These are phyloP conservation scores for Pachymerium ferrugineum DNA, from an alignment of 2,888 invertebrate species.

Conservation along the genomic window DNA sequence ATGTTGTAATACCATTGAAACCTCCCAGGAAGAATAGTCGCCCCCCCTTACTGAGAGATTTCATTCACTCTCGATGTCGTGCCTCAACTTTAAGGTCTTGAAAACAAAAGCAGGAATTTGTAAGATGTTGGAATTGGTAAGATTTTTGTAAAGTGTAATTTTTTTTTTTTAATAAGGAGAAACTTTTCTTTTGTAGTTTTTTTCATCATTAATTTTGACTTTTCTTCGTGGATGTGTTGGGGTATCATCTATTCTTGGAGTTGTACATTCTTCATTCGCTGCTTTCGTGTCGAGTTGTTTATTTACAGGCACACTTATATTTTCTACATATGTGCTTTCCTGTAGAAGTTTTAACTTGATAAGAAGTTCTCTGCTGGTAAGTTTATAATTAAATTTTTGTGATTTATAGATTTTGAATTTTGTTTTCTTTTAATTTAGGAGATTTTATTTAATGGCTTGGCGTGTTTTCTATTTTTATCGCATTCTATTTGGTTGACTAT, in stretches of 20 bases:
- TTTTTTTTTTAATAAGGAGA: not conserved
- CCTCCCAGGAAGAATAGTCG: not conserved
- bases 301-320: not conserved
- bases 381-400: not conserved
- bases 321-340: not conserved
- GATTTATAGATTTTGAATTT: not conserved
- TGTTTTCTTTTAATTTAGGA: too few species aligned
- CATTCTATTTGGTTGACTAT: constrained; percentile 74
- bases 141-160: too few species aligned
- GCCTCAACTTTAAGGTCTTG: not conserved
- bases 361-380: not conserved
- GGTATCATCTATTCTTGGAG: not conserved
- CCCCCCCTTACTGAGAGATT: not conserved
- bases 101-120: not conserved
- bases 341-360: not conserved
- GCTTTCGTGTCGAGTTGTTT: not conserved
- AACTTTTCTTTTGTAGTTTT: not conserved
- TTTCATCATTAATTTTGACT: not conserved
- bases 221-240: not conserved
- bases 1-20: not conserved
- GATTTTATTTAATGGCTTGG: constrained; percentile 68
- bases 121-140: not conserved
- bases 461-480: constrained; percentile 70
- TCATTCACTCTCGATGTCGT: not conserved
- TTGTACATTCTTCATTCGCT: not conserved